Conservation (phyloP, 2,797 vertebrate genomes). For the Syngnathus acus region DNA sequence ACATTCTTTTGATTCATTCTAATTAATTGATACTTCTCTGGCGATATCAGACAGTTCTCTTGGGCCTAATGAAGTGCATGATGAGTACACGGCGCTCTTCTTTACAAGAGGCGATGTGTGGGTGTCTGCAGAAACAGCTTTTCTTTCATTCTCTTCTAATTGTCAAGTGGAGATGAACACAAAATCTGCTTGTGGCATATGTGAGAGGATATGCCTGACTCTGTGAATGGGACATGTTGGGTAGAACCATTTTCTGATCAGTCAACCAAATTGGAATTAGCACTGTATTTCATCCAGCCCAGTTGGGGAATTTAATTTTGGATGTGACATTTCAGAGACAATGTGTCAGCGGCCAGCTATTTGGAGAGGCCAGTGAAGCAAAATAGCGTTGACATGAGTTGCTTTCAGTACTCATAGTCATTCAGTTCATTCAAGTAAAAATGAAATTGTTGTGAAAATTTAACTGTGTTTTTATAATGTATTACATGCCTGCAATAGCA, state of each 20-base stretch:
- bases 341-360: conserved; percentile 2
- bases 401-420: not conserved
- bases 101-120: conserved; percentile 28
- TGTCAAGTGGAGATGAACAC: conserved; percentile 57
- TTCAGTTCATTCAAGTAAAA: not conserved
- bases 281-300: conserved; percentile 17
- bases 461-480: not conserved
- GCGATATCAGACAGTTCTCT: not conserved
- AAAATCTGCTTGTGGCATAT: conserved; percentile 59
- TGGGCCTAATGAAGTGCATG: not conserved
- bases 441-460: not conserved
- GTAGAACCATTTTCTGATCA: conserved; percentile 23
- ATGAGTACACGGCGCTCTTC: conserved; percentile 4
- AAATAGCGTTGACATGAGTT: not conserved
- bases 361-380: not conserved
- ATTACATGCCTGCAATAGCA: not conserved
- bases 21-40: not conserved
- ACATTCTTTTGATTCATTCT: not conserved
- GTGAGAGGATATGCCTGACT: conserved; percentile 40
- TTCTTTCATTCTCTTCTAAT: conserved; percentile 43
- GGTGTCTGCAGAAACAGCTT: conserved; percentile 19
- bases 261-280: conserved; percentile 24
- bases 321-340: conserved; percentile 6
- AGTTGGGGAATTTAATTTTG: conserved; percentile 4
- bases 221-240: conserved; percentile 24